Evolutionary conservation across 2,113 vertebrate species (phyloP), one percentile per base, ranked within the genome.

Genomic region (Solenodon paradoxus): DNA sequence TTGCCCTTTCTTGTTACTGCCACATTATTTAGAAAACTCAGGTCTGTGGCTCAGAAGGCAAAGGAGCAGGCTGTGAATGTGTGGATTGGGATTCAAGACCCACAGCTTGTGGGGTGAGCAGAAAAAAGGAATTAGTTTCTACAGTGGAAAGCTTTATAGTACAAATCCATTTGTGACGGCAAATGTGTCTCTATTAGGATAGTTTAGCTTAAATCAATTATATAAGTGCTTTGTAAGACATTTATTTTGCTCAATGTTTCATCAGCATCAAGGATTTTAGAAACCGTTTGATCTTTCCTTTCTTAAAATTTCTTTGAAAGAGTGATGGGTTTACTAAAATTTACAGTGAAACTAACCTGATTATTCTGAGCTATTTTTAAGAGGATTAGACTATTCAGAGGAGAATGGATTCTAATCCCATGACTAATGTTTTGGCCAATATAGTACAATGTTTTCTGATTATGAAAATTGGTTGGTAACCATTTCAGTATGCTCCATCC

Each of bases 361-460:
- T 97, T 96, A 95, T 53, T 90, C 66, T 83, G 84, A 92, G 91
- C 96, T 94, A 92, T 96, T 92, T 96, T 95, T 83, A 97, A 96
- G 92, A 96, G 90, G 92, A 96, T 97, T 97, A 97, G 88, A n/a
- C 45, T 94, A 45, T 95, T 97, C 81, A 82, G 75, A 68, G 55
- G 78, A 91, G 38, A 90, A 77, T 89, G 77, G 90, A 96, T 94
- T 96, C 85, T 97, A 96, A 95, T 94, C 92, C 92, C 92, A 75
- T 97, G 97, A 97, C 95, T 95, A 97, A 97, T 82, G 81, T 96
- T 94, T 97, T 96, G 97, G 95, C 96, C 88, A 90, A 92, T 87
- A 80, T 2, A 92, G 68, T 32, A 88, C 68, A 94, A 94, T 96
- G 74, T 71, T 88, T 97, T 97, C 90, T 95, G 94, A 96, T 96